Base-by-base conservation (phyloP, 2,113 vertebrate genomes). In the Zingel zingel region DNA sequence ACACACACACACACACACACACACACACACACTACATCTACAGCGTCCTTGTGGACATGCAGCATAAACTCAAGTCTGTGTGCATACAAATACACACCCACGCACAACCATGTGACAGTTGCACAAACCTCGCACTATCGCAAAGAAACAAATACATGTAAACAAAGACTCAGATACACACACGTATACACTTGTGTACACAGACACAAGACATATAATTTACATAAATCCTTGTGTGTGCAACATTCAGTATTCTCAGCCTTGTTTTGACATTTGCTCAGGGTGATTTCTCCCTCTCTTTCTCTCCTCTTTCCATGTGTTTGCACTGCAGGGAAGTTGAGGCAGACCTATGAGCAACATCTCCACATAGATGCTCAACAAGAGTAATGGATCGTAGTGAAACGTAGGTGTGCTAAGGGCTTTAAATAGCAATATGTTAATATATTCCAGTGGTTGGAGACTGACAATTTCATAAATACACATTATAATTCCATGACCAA, bases 261-360 rank as follows among this genome's bases (percentile, higher is more conserved):
- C 61, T 77, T 79, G 76, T 86, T 88, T 81, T 92, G 88, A 86
- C 87, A 91, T 81, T 87, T 90, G 74, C 87, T 88, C 51, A 76
- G 76, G 87, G 53, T 64, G 77, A 78, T 82, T 56, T 58, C 47
- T 62, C 36, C 9, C 43, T 66, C 56, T 50, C 54, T 45, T 53
- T 68, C 47, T 66, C 51, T 36, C 10, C 3, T 15, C 1, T 77
- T 78, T 79, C 65, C 5, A 27, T 61, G 33, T 27, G 36, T 85
- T 88, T 89, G 77, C 71, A 61, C 86, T 89, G 77, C 71, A 61
- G 63, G 53, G 27, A 81, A 33, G 53, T 25, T 74, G 51, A 77
- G 59, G 47, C 69, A 80, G 64, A 64, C 48, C 79, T 64, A 15
- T 43, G n/a, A 83, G 50, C 48, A 66, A 69, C 82, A 21, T 48